These are phyloP conservation scores for Limnodromus scolopaceus DNA, from an alignment of 2,797 vertebrate genomes.

Conservation along the genomic window DNA sequence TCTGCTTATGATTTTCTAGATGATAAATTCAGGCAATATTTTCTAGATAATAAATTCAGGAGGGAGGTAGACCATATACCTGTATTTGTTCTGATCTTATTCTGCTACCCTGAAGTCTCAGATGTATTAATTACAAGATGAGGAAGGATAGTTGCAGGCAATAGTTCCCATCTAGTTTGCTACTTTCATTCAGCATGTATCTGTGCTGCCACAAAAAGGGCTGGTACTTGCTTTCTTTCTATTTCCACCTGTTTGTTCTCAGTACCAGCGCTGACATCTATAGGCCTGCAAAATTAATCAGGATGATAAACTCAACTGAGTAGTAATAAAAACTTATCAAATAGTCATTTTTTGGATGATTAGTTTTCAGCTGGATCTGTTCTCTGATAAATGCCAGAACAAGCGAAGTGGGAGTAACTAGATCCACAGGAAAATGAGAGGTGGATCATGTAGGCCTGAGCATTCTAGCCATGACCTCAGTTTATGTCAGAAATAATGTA, in stretches of 20 bases:
- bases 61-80: background rate
- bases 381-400: background rate
- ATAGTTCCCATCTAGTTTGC: background rate
- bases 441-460: rapidly evolving
- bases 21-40: background rate
- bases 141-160: background rate
- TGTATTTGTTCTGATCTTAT: background rate
- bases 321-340: background rate
- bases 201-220: background rate
- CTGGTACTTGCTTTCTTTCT: background rate
- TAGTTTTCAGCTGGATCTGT: background rate
- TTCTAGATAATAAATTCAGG: background rate
- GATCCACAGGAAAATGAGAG: background rate
- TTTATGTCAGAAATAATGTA: background rate
- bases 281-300: background rate
- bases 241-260: background rate
- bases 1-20: background rate
- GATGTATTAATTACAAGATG: background rate
- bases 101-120: background rate
- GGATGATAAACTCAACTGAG: background rate
- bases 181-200: background rate
- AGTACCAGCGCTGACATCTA: background rate
- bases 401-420: background rate
- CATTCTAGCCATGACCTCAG: background rate
- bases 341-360: background rate